Conservation (phyloP, 2,888 invertebrate species). For the Thelaira solivaga region DNA sequence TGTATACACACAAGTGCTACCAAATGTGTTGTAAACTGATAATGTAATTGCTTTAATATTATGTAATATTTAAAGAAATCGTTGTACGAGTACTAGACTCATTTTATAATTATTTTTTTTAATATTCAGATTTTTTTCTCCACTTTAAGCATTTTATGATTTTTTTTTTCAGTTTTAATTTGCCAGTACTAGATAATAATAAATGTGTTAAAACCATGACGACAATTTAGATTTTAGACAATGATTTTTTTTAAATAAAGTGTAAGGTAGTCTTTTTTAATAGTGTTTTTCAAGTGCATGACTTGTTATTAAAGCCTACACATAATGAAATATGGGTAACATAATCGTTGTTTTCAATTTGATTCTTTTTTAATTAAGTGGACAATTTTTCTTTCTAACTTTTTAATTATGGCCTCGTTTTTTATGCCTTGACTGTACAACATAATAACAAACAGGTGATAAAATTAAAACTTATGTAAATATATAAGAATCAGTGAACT, state of each 20-base stretch:
- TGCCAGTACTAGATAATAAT: background rate
- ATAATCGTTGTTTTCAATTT: background rate
- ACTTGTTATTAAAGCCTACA: slow-evolving; percentile 30
- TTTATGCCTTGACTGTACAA: background rate
- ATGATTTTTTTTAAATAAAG: background rate
- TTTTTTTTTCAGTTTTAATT: too few relatives aligned
- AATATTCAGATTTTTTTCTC: too few relatives aligned
- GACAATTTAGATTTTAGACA: slow-evolving; percentile 15
- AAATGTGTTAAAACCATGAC: slow-evolving; percentile 42
- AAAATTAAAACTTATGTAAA: background rate
- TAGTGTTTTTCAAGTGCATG: slow-evolving; percentile 20
- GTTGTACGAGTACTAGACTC: too few relatives aligned
- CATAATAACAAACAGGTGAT: too few relatives aligned
- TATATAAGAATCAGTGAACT: background rate
- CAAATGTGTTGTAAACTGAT: too few relatives aligned
- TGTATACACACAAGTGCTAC: too few relatives aligned
- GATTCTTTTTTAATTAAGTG: slow-evolving; percentile 3
- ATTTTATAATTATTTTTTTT: too few relatives aligned
- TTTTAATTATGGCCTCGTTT: slow-evolving; percentile 10
- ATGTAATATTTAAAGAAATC: too few relatives aligned
- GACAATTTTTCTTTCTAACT: slow-evolving; percentile 6
- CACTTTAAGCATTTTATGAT: too few relatives aligned
- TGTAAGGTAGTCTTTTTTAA: background rate
- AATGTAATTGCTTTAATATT: too few relatives aligned
- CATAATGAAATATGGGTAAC: slow-evolving; percentile 23